A percentile compares a stretch with the other conserved stretches of the same genome.
These are phyloP conservation scores for Drosophila orena DNA, from an alignment of 1,140 invertebrate species.

Conservation along the genomic window DNA sequence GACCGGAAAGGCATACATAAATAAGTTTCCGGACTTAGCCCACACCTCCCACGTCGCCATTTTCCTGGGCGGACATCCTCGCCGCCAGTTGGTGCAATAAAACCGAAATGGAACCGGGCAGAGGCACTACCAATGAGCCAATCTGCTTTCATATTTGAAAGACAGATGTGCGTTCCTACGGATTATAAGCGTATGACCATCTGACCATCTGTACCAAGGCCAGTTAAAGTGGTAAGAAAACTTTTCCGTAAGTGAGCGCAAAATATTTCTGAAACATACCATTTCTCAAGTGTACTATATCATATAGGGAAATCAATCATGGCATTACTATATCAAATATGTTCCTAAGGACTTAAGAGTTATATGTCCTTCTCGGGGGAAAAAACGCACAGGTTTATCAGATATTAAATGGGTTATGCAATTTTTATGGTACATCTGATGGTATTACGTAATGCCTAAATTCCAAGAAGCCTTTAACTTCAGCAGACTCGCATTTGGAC, in stretches of 20 bases:
- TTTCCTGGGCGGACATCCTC: conserved; percentile 41
- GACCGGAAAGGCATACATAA: conserved; percentile 81
- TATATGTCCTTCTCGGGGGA: too few relatives aligned
- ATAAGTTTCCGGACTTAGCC: conserved; percentile 80
- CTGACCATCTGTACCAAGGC: neutral
- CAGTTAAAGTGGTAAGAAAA: neutral
- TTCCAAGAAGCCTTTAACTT: conserved; percentile 27
- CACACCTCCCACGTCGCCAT: conserved; percentile 44
- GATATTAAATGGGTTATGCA: conserved; percentile 40
- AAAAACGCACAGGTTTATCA: neutral
- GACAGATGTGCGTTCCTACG: conserved; percentile 26
- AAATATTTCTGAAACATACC: too few relatives aligned
- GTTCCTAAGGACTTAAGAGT: too few relatives aligned
- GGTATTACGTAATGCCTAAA: conserved; percentile 23
- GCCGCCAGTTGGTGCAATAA: conserved; percentile 70
- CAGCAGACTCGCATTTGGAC: conserved; percentile 7
- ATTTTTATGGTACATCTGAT: conserved; percentile 32
- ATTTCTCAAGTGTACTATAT: too few relatives aligned
- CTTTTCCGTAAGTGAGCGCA: too few relatives aligned
- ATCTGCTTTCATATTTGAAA: conserved; percentile 31
- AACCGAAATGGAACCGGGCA: conserved; percentile 63
- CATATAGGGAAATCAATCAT: too few relatives aligned
- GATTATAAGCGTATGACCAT: conserved; percentile 4
- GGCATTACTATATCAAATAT: too few relatives aligned
- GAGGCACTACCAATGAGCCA: conserved; percentile 7